A percentile compares a stretch with the other conserved stretches of the same genome.
Conservation (phyloP, 2,113 vertebrate genomes). For the Podarcis raffonei region DNA sequence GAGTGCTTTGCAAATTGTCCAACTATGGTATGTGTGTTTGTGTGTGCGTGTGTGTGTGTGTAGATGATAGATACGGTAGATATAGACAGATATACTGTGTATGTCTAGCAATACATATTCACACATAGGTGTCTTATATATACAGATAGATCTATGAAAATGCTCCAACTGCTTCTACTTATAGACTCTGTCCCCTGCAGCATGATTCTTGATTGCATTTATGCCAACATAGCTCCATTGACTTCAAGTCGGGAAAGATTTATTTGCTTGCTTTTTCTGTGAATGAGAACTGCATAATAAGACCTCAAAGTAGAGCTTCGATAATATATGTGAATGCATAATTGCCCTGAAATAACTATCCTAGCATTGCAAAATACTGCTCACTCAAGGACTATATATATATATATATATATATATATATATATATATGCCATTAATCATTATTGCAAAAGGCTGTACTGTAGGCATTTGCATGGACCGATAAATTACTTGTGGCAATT, state of each 20-base stretch:
- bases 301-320: constrained; percentile 12
- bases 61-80: not conserved
- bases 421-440: not conserved
- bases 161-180: not conserved
- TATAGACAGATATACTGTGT: not conserved
- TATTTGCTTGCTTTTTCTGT: constrained; percentile 35
- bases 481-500: constrained; percentile 19
- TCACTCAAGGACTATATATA: not conserved
- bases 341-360: constrained; percentile 8
- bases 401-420: no score
- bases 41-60: no score
- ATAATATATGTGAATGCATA: constrained; percentile 22
- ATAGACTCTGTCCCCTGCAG: constrained; percentile 18
- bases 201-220: constrained; percentile 24
- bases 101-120: not conserved
- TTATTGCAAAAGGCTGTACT: constrained; percentile 3
- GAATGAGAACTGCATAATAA: constrained; percentile 41
- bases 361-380: constrained; percentile 3
- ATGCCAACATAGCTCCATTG: constrained; percentile 18
- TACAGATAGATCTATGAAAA: not conserved
- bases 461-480: not conserved
- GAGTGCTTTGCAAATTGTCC: not conserved
- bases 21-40: not conserved
- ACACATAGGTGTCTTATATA: not conserved
- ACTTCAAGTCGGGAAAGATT: constrained; percentile 36